Base-by-base conservation (phyloP, 2,113 vertebrate species). In the Pandion haliaetus region DNA sequence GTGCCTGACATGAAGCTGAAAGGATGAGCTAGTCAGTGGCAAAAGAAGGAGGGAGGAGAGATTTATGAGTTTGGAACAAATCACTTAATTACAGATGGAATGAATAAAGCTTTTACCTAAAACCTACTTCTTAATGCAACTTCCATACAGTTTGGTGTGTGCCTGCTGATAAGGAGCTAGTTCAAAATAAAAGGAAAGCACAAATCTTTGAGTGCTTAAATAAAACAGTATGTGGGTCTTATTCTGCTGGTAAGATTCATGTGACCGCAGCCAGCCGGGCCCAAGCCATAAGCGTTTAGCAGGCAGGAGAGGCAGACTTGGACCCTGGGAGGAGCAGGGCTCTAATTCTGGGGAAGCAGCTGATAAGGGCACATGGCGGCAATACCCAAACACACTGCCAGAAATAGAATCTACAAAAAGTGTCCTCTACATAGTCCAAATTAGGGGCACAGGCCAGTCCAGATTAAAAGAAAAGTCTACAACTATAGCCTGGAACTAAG, bases 51-150 rank as follows among this genome's bases (percentile, higher is more conserved):
- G 47, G n/a, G 12, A 80, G 17, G 31, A 76, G 36, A 87, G 49
- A 95, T 94, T 78, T 79, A 69, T 49, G 73, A 84, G 29, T 80
- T 85, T 82, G 58, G 57, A 96, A 91, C 70, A 90, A 86, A 96
- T 94, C n/a, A 65, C 38, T 89, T 91, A 69, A 95, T 93, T 96
- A 83, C 79, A 88, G 55, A 82, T n/a, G 17, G 82, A 92, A 92
- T 0, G 4, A 95, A 95, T 83, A 93, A 91, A 88, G 79, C 62
- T 92, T 92, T 88, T 66, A 66, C 58, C 78, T 70, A 76, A 90
- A 95, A 59, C 29, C 65, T 72, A 38, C 70, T 90, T 55, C 80
- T 52, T 85, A 91, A 85, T 70, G 63, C 71, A 77, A 72, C 61
- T 87, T 49, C 14, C 28, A 93, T 66, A 76, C 31, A 89, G 70